Evolutionary conservation across 2,888 invertebrate species (phyloP), one percentile per base, ranked within the genome.

Genomic region (Caenorhabditis japonica): DNA sequence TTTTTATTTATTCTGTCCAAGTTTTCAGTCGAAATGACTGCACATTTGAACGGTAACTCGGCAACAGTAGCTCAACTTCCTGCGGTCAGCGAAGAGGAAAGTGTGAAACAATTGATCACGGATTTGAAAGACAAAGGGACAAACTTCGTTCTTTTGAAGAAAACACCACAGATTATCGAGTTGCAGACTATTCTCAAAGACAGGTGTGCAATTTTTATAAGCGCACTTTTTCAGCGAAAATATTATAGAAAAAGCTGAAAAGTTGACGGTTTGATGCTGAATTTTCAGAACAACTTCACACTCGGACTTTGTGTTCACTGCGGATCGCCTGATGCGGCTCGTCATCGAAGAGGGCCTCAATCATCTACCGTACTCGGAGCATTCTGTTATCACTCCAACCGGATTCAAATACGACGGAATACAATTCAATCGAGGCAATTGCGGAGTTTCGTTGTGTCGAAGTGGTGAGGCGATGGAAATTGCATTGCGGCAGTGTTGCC

Each of bases 261-360:
- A 19, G 8, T 46, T 15, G 2, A 33, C 19, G 1, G 15, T 15
- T 56, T 59, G n/a, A 13, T 39, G 13, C 5, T 7, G 12, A 21
- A 36, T 15, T 91, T 89, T 78, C 88, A 97, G 97, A 88, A 93
- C 93, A 83, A 97, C 96, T 23, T 90, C 92, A 2, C 91, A 95
- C 81, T 94, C 93, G 90, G 97, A 99, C 89, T 99, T 99, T 88
- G 96, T 97, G 88, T 99, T 99, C 89, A 97, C 94, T 89, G 97
- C 97, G 0, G 99, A 99, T 89, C 92, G 99, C 77, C 90, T 99
- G 89, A 99, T 99, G 86, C 92, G 99, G 3, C 90, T 99, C 36
- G 96, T 99, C 0, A 96, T 99, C 74, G 99, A 99, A 88, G 97
- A 97, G 39, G 97, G 97, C 77, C 90, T 99, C 27, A 99, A 99